Evolutionary conservation across 1,140 invertebrate genomes (phyloP), one percentile per base, ranked within the genome.

Genomic region (Halotydeus destructor): DNA sequence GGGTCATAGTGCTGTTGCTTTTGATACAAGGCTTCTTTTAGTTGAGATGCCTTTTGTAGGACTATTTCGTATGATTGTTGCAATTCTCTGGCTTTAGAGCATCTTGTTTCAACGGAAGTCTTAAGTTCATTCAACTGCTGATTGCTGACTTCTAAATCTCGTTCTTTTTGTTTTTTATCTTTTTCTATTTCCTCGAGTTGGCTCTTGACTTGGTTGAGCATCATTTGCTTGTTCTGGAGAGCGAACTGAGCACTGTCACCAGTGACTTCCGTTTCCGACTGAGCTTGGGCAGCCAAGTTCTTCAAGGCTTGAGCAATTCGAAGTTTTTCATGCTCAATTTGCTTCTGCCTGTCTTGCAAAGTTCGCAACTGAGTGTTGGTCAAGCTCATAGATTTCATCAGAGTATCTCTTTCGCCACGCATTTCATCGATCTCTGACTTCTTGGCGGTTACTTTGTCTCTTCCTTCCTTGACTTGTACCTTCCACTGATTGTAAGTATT

Each of bases 371-470:
- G 57, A 21, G 48, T 71, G 56, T 96, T 91, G 3, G 93, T 63
- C 33, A 75, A 70, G 11, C 78, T 72, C 72, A 94, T 86, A 52
- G 89, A 82, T 38, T 74, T 69, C 61, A 93, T 72, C 49, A 84
- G 84, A 1, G 74, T 64, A 58, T 98, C 93, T 26, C 93, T 66
- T 21, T 81, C 82, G 0, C 71, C 52, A 28, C 89, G 65, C 91
- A 98, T 97, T 3, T 78, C 77, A 63, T 98, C 91, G 48, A 99
- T 98, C 19, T 82, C 84, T 2, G 76, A 71, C 61, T 97, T 97
- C 0, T 91, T 78, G 28, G 78, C 76, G 0, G 85, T 80, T 0
- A 98, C 89, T 16, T 75, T 77, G 23, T 77, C 72, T 3, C 84
- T 68, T 0, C 83, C 85, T 53, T 88, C 81, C 47, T 73, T 75